A percentile compares a stretch with the other conserved stretches of the same genome.
These are phyloP conservation scores for Habroteleia sp. DNA, from an alignment of 2,888 invertebrate genomes.

Conservation along the genomic window DNA sequence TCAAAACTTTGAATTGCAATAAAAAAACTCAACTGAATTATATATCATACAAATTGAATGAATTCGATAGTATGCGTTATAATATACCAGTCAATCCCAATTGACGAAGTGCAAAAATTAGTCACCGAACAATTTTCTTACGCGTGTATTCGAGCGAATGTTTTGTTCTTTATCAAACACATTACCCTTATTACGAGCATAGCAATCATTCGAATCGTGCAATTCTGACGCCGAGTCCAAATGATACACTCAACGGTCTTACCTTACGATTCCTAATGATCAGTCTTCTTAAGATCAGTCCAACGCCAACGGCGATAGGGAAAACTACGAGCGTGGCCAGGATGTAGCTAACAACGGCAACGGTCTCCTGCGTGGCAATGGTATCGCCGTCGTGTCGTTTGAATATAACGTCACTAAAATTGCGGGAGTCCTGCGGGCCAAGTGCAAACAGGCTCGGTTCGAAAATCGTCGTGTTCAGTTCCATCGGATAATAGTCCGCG, in stretches of 20 bases:
- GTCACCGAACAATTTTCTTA: constrained; percentile 19
- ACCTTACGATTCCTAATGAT: constrained; percentile 81
- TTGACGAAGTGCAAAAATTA: no score
- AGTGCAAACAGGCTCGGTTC: constrained; percentile 71
- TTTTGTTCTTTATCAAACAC: constrained; percentile 31
- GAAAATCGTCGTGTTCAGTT: constrained; percentile 70
- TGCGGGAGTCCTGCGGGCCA: constrained; percentile 72
- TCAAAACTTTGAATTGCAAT: no score
- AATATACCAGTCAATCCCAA: no score
- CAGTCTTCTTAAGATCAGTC: constrained; percentile 80
- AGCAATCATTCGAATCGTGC: constrained; percentile 29
- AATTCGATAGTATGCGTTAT: no score
- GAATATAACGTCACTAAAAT: constrained; percentile 78
- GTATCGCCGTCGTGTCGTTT: constrained; percentile 77
- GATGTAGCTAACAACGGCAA: constrained; percentile 80
- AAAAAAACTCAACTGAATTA: no score
- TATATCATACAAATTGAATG: no score
- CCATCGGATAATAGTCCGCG: constrained; percentile 70
- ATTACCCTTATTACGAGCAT: constrained; percentile 4
- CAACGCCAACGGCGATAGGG: constrained; percentile 80
- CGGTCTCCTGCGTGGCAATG: constrained; percentile 77
- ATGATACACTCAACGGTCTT: constrained; percentile 59
- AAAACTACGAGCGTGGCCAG: constrained; percentile 80
- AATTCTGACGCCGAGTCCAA: background rate
- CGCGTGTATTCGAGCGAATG: background rate